These are phyloP conservation scores for human (Homo sapiens) DNA, from an alignment of 2,113 vertebrate species.

Conservation along the genomic window DNA sequence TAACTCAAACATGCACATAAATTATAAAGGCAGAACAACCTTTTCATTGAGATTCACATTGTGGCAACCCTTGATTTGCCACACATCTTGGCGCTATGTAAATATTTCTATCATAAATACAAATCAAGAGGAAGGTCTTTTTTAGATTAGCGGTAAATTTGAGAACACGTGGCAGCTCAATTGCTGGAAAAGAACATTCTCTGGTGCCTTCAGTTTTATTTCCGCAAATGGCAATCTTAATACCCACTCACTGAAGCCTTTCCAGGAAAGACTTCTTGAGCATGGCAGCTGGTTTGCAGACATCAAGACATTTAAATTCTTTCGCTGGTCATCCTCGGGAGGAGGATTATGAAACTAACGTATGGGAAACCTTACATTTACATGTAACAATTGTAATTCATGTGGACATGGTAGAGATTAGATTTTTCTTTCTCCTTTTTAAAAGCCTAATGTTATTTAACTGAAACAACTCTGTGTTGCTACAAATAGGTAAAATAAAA, in stretches of 20 bases:
- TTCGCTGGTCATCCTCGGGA: not conserved
- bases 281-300: not conserved
- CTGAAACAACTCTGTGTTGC: not conserved
- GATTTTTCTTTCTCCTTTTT: not conserved
- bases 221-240: constrained; percentile 21
- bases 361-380: constrained; percentile 26
- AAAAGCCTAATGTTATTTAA: not conserved
- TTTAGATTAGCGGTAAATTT: constrained; percentile 56
- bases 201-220: not conserved
- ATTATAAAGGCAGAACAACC: not conserved
- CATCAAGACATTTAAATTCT: not conserved
- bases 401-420: not conserved
- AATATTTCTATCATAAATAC: constrained; percentile 47
- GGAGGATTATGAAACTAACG: constrained; percentile 36
- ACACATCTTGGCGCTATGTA: constrained; percentile 9
- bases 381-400: not conserved
- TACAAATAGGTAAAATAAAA: not conserved
- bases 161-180: not conserved
- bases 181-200: constrained; percentile 16
- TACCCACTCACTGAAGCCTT: not conserved
- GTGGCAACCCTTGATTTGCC: not conserved
- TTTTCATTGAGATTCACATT: not conserved
- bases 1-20: not conserved
- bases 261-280: not conserved
- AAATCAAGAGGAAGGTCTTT: constrained; percentile 47